Conservation (phyloP, 2,888 invertebrate species). For the Trissoscelio sp. region DNA sequence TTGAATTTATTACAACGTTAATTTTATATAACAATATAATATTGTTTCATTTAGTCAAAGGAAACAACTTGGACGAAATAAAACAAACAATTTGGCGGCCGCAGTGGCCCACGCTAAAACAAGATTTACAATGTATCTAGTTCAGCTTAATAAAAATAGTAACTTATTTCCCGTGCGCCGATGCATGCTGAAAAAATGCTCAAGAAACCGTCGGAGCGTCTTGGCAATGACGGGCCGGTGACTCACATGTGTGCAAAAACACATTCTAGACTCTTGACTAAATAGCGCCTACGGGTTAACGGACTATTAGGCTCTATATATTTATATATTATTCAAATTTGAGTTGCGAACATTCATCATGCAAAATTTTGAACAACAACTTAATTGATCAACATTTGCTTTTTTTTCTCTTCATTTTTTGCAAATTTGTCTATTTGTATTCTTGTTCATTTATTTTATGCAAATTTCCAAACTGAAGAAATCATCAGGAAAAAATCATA, state of each 20-base stretch:
- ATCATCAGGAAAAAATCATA: too few relatives aligned
- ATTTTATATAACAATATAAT: too few relatives aligned
- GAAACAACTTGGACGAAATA: conserved; percentile 4
- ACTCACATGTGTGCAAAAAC: conserved; percentile 34
- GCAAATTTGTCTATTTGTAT: too few relatives aligned
- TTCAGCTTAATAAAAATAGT: conserved; percentile 32
- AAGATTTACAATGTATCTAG: conserved; percentile 38
- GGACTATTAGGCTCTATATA: conserved; percentile 20
- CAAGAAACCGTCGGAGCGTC: conserved; percentile 10
- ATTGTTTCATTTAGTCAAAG: too few relatives aligned
- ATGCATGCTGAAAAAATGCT: conserved; percentile 23
- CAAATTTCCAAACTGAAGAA: too few relatives aligned
- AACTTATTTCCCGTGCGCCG: conserved; percentile 16
- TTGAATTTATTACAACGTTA: too few relatives aligned
- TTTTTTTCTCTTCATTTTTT: too few relatives aligned
- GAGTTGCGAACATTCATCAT: too few relatives aligned
- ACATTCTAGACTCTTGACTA: conserved; percentile 20
- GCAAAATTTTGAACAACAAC: too few relatives aligned
- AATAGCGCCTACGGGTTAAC: conserved; percentile 35
- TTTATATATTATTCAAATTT: conserved; percentile 20
- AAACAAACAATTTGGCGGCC: conserved; percentile 3
- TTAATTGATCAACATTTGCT: too few relatives aligned
- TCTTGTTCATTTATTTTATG: too few relatives aligned
- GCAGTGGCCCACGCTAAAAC: conserved; percentile 27
- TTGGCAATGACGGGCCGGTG: conserved; percentile 19